phyloP scores from a whole-genome alignment of 1,140 invertebrate species.

The Diorhabda sublineata region DNA sequence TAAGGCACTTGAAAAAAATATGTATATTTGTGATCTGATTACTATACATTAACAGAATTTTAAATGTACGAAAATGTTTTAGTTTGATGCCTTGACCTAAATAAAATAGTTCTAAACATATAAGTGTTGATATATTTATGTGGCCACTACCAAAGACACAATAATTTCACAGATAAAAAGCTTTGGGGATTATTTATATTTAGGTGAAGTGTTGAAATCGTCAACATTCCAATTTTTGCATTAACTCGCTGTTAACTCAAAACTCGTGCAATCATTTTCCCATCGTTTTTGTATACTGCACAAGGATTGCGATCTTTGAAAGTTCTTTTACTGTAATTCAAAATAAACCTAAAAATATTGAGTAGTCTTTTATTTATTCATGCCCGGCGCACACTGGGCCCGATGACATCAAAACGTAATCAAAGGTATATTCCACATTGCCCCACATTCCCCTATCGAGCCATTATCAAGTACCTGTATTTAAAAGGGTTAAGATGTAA shows the following conservation, averaged over 20 bases:
- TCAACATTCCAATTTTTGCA: not conserved
- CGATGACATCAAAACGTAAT: too few relatives aligned
- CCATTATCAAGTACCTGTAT: too few relatives aligned
- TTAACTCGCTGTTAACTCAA: not conserved
- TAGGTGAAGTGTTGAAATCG: not conserved
- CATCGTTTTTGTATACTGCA: not conserved
- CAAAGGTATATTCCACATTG: too few relatives aligned
- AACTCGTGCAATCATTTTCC: not conserved
- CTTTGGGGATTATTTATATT: slow-evolving; percentile 3
- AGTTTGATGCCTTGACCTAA: slow-evolving; percentile 2
- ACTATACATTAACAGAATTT: not conserved
- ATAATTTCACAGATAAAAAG: too few relatives aligned
- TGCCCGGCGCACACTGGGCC: too few relatives aligned
- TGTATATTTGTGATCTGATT: not conserved
- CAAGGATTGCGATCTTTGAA: not conserved
- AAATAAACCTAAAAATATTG: not conserved
- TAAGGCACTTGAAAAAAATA: slow-evolving; percentile 14
- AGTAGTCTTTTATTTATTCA: too few relatives aligned
- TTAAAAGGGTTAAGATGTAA: too few relatives aligned
- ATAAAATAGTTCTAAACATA: not conserved
- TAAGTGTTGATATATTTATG: too few relatives aligned
- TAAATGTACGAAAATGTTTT: not conserved
- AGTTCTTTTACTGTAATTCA: not conserved
- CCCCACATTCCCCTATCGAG: too few relatives aligned
- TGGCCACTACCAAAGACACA: too few relatives aligned